Evolutionary conservation across 2,797 vertebrate species (phyloP).

Genomic region (Gymnodraco acuticeps): DNA sequence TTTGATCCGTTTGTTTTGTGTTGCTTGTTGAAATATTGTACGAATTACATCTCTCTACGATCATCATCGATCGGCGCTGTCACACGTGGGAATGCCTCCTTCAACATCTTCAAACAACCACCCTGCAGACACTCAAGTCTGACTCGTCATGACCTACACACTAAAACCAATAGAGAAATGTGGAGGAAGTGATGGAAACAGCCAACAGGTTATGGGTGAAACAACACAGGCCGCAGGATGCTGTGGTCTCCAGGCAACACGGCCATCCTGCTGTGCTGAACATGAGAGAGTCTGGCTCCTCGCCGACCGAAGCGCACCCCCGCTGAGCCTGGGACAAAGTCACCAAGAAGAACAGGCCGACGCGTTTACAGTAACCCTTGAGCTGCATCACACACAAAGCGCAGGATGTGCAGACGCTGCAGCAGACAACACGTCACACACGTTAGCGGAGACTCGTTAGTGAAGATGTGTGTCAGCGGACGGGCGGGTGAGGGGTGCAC

Average conservation of each 20-base stretch:
- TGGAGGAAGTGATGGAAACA: constrained; percentile 9
- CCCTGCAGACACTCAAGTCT: not conserved
- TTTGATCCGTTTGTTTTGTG: no score
- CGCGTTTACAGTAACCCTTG: not conserved
- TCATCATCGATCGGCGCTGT: constrained; percentile 1
- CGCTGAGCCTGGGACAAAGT: constrained; percentile 42
- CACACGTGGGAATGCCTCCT: constrained; percentile 13
- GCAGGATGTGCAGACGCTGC: not conserved
- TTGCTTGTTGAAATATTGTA: no score
- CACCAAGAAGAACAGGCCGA: constrained; percentile 7
- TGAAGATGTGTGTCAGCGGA: constrained; percentile 5
- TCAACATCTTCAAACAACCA: constrained; percentile 9
- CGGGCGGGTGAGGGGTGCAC: constrained; percentile 5
- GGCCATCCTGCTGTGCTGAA: constrained; percentile 33
- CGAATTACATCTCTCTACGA: no score
- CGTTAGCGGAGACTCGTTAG: constrained; percentile 7
- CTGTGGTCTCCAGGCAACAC: constrained; percentile 61
- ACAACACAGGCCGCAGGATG: constrained; percentile 36
- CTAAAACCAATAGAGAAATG: not conserved
- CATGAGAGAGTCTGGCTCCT: constrained; percentile 19
- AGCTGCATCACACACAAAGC: constrained; percentile 6
- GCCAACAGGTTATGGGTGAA: constrained; percentile 24
- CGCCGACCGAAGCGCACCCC: constrained; percentile 10
- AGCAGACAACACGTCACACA: not conserved
- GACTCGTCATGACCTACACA: not conserved